These are phyloP conservation scores for Notodonta ziczac DNA, from an alignment of 2,888 invertebrate species.

Conservation along the genomic window DNA sequence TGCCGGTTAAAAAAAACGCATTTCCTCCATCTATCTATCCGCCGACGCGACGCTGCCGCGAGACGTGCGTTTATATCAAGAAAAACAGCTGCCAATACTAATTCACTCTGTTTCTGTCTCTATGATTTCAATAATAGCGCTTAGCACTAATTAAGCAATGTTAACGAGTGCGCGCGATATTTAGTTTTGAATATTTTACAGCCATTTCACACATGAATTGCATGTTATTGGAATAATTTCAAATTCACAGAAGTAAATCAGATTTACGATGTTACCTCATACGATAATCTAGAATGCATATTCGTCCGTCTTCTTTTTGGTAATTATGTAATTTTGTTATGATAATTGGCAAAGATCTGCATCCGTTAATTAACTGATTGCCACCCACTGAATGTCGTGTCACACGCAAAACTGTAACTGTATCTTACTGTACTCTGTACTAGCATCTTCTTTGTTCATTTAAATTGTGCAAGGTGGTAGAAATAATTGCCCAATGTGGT, in stretches of 20 bases:
- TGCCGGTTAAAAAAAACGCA: conserved; percentile 81
- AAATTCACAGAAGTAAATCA: no score
- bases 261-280: no score
- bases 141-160: conserved; percentile 2
- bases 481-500: conserved; percentile 72
- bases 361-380: conserved; percentile 41
- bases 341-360: conserved; percentile 22
- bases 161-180: neutral
- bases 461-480: conserved; percentile 71
- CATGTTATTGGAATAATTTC: no score
- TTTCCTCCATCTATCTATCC: conserved; percentile 72
- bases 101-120: conserved; percentile 9
- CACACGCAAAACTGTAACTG: conserved; percentile 68
- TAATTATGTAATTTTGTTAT: neutral
- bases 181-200: neutral
- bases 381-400: conserved; percentile 68
- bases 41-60: conserved; percentile 52
- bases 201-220: no score
- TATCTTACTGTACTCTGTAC: no score
- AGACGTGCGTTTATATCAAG: conserved; percentile 57
- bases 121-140: conserved; percentile 7
- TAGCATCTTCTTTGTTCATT: conserved; percentile 72
- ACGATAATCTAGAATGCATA: neutral
- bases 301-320: neutral
- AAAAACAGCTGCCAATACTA: conserved; percentile 42